Evolutionary conservation across 1,140 invertebrate species (phyloP), one percentile per base, ranked within the genome.

Genomic region (Anoplolepis gracilipes): DNA sequence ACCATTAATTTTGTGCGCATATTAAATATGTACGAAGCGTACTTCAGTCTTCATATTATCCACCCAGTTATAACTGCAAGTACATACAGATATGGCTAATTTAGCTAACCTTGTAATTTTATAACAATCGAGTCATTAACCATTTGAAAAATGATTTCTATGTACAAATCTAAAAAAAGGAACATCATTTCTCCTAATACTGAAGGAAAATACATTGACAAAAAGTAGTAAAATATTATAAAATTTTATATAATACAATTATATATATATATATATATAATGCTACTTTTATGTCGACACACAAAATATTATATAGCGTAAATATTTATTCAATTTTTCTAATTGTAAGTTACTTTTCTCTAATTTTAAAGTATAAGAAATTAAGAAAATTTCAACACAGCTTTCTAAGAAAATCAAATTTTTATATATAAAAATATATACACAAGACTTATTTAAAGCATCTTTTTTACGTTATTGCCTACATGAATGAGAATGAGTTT

Each of bases 31-130:
- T 39, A 13, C 46, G 30, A 4, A 16, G 42, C 36, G 53, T 59
- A 81, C 33, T 79, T 73, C n/a, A 19, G 36, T 73, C 36, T 82
- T 82, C 13, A 59, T 19, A 73, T 82, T 73, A 82, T 33, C 78
- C 53, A 82, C 36, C 70, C 36, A 46, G 49, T 67, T 64, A 53
- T 57, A 7, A 59, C 7, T 13, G 53, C 19, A 3, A 25, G 30
- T 42, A 59, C n/a, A 36, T 4, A n/a, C n/a, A n/a, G n/a, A 5
- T 42, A n/a, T 1, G n/a, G 28, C 36, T 19, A 59, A 69, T 81
- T 59, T 42, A 70, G n/a, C 28, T 70, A 81, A 57, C 11, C n/a
- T 39, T 39, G 2, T 70, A 67, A 13, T 19, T 61, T 62, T 62
- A 30, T 62, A 64, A 77, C 8, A 46, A 46, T 8, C 10, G 13